Evolutionary conservation across 2,113 vertebrate genomes (phyloP).

Genomic region (Nannospalax galili): DNA sequence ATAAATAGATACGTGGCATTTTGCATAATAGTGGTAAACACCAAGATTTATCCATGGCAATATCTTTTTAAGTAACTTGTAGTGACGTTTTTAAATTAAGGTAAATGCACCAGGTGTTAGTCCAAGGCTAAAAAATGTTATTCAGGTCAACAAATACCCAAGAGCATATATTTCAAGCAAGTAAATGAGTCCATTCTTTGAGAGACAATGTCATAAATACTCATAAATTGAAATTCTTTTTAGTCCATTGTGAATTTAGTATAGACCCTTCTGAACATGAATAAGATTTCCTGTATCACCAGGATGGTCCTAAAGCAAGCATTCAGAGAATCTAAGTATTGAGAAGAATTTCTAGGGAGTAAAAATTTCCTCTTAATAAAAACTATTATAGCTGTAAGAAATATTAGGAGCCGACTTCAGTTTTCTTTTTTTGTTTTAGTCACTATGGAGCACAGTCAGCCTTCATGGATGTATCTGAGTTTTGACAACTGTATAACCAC

Average conservation of each 20-base stretch:
- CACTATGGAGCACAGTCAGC: not conserved
- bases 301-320: not conserved
- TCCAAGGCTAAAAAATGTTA: not conserved
- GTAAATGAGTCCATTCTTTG: not conserved
- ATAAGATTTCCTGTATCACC: no score
- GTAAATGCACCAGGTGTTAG: not conserved
- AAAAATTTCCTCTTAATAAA: no score
- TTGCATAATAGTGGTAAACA: not conserved
- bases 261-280: fast-evolving
- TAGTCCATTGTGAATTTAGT: not conserved
- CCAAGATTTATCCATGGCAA: not conserved
- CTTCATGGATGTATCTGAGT: not conserved
- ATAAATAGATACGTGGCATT: not conserved
- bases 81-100: not conserved
- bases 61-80: not conserved
- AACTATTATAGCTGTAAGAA: not conserved
- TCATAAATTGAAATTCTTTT: not conserved
- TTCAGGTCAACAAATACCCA: not conserved
- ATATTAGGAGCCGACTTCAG: not conserved
- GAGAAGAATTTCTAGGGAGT: not conserved
- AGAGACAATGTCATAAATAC: not conserved
- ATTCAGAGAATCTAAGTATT: not conserved
- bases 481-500: not conserved
- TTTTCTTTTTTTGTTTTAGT: not conserved
- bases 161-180: not conserved